A percentile compares a stretch with the other conserved stretches of the same genome.
Conservation (phyloP, 1,140 invertebrate species). For the Ceratosolen fusciceps region DNA sequence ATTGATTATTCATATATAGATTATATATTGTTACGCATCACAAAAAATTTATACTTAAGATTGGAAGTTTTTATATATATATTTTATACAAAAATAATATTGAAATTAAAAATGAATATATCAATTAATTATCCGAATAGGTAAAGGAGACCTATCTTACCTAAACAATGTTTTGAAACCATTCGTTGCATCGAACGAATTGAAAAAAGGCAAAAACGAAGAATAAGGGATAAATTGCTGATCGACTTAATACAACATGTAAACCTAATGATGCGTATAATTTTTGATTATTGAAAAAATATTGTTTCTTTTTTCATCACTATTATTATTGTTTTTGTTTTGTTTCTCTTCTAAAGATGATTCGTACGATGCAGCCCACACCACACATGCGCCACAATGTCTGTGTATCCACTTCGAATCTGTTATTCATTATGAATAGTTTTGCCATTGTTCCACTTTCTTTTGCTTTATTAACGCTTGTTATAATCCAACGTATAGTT, state of each 20-base stretch:
- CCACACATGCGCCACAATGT: conserved; percentile 47
- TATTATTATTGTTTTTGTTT: conserved; percentile 25
- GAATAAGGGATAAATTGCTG: conserved; percentile 7
- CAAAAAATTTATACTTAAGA: conserved; percentile 9
- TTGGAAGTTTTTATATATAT: background rate
- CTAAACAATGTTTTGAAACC: conserved; percentile 43
- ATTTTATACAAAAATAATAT: conserved; percentile 22
- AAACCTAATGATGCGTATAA: conserved; percentile 21
- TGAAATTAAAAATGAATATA: conserved; percentile 23
- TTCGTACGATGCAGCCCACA: conserved; percentile 42
- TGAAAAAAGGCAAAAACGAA: conserved; percentile 25
- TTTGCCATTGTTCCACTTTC: conserved; percentile 33
- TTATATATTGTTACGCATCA: conserved; percentile 8
- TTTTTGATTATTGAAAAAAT: conserved; percentile 41
- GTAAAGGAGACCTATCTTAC: background rate
- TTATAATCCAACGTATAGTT: conserved; percentile 61
- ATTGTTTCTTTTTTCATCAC: conserved; percentile 22
- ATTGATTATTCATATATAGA: conserved; percentile 28
- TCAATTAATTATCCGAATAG: conserved; percentile 23
- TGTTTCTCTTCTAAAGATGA: conserved; percentile 43
- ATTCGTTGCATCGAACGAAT: conserved; percentile 28
- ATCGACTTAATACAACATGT: conserved; percentile 9
- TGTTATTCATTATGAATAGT: conserved; percentile 38
- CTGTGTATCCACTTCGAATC: conserved; percentile 29
- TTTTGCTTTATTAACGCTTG: conserved; percentile 50